Base-by-base conservation (phyloP, 30 jellyfish, hydroid and myxozoan species). In the Aurelia sp. region DNA sequence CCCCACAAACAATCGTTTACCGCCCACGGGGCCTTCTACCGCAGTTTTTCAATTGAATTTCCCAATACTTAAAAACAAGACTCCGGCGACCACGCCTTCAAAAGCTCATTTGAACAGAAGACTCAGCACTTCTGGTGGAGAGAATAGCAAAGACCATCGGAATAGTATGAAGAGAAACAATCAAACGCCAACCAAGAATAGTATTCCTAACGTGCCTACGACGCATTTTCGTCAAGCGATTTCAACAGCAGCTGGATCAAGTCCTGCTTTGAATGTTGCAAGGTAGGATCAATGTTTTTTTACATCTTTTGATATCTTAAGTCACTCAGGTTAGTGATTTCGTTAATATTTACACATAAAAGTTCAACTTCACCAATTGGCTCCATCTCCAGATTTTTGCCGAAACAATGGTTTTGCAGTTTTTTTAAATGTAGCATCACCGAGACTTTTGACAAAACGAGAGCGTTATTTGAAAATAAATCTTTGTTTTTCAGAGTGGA, bases 21-120 rank as follows among this genome's bases (percentile, higher is more conserved):
- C 98, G 13, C 89, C 98, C 17, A 88, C 97, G 15, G 98, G 98
- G 44, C 98, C 98, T 13, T 78, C 98, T 3, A 40, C 93, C 47
- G 92, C 98, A 8, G 95, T 94, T 12, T 94, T 81, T 70, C 98
- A 94, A 48, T 80, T 94, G 72, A 94, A 94, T 81, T 94, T 88
- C 74, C 98, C 98, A 11, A 53, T 94, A 18, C 60, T 93, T 8
- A 83, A 67, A 47, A 67, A 58, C 79, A 82, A 90, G 74, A 33
- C 97, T 20, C 80, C 91, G 55, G 33, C 82, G 13, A 57, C 77
- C 33, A 70, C 81, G 38, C 69, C 90, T n/a, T 74, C 95, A 59
- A 78, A 88, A 65, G 91, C 87, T 30, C 76, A 41, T 31, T 59
- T 73, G 82, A 72, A 31, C 53, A 47, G 93, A 66, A 72, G 93